Evolutionary conservation across 2,113 vertebrate species (phyloP).

Genomic region (Chaenocephalus aceratus): DNA sequence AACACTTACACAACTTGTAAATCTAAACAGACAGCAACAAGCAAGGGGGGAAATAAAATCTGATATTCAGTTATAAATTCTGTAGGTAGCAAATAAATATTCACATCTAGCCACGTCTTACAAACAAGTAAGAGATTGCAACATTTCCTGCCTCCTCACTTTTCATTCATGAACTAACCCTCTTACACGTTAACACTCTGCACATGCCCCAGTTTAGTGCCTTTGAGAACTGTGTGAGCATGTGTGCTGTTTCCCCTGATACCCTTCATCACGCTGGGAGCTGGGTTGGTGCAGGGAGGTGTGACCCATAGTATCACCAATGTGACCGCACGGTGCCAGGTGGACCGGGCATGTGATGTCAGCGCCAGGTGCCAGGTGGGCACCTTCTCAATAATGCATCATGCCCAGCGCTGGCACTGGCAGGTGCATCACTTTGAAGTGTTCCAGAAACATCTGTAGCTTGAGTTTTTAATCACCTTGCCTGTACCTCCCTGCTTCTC

Average conservation of each 20-base stretch:
- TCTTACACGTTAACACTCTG: constrained; percentile 41
- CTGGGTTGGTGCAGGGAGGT: constrained; percentile 41
- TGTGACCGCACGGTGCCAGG: constrained; percentile 62
- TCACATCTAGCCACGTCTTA: background rate
- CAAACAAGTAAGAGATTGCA: constrained; percentile 2
- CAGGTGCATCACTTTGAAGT: constrained; percentile 78
- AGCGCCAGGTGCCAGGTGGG: constrained; percentile 77
- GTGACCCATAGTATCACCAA: constrained; percentile 67
- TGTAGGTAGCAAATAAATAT: background rate
- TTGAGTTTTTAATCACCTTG: constrained; percentile 78
- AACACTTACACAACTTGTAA: constrained; percentile 23
- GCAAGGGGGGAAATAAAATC: constrained; percentile 6
- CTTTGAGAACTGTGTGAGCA: constrained; percentile 66
- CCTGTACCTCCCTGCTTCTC: constrained; percentile 63
- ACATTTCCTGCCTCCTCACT: constrained; percentile 22
- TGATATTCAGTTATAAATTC: constrained; percentile 17
- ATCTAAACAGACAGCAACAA: constrained; percentile 24
- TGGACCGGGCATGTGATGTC: constrained; percentile 74
- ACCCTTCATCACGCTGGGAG: constrained; percentile 67
- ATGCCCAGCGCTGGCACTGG: constrained; percentile 60
- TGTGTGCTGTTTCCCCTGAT: constrained; percentile 60
- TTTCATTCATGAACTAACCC: constrained; percentile 42
- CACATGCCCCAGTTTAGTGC: constrained; percentile 64
- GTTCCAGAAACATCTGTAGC: constrained; percentile 82
- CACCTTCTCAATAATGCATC: constrained; percentile 81